Evolutionary conservation across 2,113 vertebrate species (phyloP), one percentile per base, ranked within the genome.

Genomic region (Sinocyclocheilus grahami): DNA sequence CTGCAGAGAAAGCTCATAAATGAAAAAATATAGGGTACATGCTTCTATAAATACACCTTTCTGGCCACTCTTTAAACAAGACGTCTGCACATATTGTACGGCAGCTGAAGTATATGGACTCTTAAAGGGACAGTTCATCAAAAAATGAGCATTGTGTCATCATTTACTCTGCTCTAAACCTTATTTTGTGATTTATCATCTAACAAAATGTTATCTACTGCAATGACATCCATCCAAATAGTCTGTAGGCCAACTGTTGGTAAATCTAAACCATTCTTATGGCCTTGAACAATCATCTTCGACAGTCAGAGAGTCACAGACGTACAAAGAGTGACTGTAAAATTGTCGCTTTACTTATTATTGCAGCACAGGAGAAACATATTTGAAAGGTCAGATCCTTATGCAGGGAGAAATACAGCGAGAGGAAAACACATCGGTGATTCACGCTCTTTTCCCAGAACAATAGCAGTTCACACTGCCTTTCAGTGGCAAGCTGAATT

Each of bases 1-100:
- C 24, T 46, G 16, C 76, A 78, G 60, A 87, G 83, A 75, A 77
- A 72, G 77, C 69, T 85, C n/a, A 87, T 58, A 33, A 48, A 81
- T 86, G 22, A 22, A 81, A 87, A 63, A 77, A 62, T 60, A 83
- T 51, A 53, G n/a, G 65, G 51, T 27, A 65, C 27, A 79, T 39
- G 55, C 18, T 30, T n/a, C 53, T 79, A 74, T 63, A 79, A 84
- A 79, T 51, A 78, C 16, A 84, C 3, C 65, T 55, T 58, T 81
- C 65, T 30, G 48, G 42, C 62, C 48, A 76, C 22, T 33, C 60
- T 67, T 18, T 58, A 48, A 58, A 10, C 76, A 24, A 27, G 42
- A 48, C 0, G 6, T 51, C 42, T 16, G 42, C 12, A 51, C 72
- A 48, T 48, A 75, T 42, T 46, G 72, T 24, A 39, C 71, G 20